Evolutionary conservation across 2,797 vertebrate genomes (phyloP).

Genomic region (Iguana delicatissima): DNA sequence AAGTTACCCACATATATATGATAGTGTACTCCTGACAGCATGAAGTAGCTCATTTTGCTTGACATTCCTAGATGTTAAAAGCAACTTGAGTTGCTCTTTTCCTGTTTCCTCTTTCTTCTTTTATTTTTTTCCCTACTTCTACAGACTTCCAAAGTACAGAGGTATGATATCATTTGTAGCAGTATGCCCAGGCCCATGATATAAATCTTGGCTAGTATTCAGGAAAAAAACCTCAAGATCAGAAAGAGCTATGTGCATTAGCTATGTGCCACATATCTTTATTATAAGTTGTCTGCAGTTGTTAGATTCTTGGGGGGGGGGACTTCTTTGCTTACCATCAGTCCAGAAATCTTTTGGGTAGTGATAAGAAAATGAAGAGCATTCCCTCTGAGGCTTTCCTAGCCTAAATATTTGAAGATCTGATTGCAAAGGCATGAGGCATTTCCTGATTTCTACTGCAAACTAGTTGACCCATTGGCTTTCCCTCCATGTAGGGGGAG

Average conservation of each 20-base stretch:
- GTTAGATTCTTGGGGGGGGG: constrained; percentile 21
- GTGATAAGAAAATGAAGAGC: constrained; percentile 33
- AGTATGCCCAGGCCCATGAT: neutral
- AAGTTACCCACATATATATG: neutral
- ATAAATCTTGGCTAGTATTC: neutral
- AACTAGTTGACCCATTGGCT: constrained; percentile 21
- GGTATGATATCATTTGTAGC: neutral
- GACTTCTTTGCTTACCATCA: constrained; percentile 6
- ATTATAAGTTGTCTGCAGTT: constrained; percentile 8
- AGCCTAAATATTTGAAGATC: constrained; percentile 56
- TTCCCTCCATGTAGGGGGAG: constrained; percentile 22
- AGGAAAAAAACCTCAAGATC: neutral
- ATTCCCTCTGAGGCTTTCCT: constrained; percentile 41
- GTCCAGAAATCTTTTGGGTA: constrained; percentile 4
- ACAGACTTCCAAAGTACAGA: neutral
- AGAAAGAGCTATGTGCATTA: neutral
- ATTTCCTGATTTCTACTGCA: constrained; percentile 50
- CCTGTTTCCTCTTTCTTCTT: neutral
- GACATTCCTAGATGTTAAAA: neutral
- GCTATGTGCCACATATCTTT: neutral
- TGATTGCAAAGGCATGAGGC: constrained; percentile 43
- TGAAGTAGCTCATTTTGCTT: neutral
- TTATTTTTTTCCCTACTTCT: neutral
- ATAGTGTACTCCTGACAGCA: neutral
- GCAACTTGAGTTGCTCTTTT: no score